phyloP scores from a whole-genome alignment of 2,797 vertebrate species.

The Cirrhinus molitorella region DNA sequence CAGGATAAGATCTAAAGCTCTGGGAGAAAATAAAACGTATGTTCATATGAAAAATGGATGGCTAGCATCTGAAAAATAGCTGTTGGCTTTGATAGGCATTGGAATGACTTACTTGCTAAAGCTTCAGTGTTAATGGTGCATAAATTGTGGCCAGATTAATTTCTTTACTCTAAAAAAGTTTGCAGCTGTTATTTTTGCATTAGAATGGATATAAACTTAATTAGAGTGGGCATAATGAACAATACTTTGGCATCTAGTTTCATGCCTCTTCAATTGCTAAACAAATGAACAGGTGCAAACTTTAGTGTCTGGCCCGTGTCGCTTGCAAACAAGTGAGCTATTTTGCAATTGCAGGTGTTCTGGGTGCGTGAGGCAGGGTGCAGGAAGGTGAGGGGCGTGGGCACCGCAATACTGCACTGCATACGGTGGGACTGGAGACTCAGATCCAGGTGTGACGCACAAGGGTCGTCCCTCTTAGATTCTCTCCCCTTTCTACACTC shows the following conservation, averaged over 20 bases:
- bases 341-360: conserved; percentile 29
- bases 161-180: background rate
- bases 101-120: conserved; percentile 7
- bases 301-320: conserved; percentile 7
- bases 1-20: conserved; percentile 55
- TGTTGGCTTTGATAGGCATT: background rate
- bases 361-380: conserved; percentile 37
- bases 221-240: conserved; percentile 6
- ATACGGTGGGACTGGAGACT: conserved; percentile 66
- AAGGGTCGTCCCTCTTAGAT: conserved; percentile 60
- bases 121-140: background rate
- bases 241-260: background rate
- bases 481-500: conserved; percentile 67
- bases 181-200: conserved; percentile 39
- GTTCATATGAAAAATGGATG: background rate
- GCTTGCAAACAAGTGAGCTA: conserved; percentile 10
- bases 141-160: background rate
- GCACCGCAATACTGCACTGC: conserved; percentile 51
- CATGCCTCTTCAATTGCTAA: background rate
- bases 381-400: conserved; percentile 58
- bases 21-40: conserved; percentile 5
- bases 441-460: conserved; percentile 58
- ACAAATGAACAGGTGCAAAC: conserved; percentile 42
- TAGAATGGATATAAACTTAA: background rate
- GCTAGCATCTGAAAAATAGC: background rate